Conservation (phyloP, 2,113 vertebrate species). For the Trachemys scripta region DNA sequence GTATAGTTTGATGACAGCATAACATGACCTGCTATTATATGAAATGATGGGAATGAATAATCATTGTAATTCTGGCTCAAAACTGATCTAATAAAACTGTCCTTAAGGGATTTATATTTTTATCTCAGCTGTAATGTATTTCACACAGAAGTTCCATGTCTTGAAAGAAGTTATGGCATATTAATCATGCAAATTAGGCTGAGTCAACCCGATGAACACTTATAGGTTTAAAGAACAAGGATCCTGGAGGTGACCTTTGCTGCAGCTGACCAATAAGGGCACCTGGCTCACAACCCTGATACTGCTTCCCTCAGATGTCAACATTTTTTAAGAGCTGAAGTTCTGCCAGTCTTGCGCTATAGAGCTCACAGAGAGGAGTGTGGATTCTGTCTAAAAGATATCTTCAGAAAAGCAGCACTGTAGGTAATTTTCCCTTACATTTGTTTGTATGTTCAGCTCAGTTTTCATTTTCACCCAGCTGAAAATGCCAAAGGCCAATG, state of each 20-base stretch:
- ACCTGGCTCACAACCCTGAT: background rate
- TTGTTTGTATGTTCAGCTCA: background rate
- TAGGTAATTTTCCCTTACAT: background rate
- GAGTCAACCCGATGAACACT: background rate
- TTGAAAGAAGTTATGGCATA: background rate
- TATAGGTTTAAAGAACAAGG: background rate
- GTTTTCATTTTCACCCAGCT: background rate
- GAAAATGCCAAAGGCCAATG: background rate
- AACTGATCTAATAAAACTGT: background rate
- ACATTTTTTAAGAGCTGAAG: background rate
- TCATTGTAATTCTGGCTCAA: background rate
- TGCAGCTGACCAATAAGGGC: background rate
- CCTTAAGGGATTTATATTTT: slow-evolving; percentile 5
- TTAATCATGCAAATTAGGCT: background rate
- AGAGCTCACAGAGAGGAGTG: rapidly evolving
- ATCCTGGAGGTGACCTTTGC: background rate
- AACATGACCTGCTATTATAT: background rate
- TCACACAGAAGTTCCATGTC: background rate
- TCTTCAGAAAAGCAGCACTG: background rate
- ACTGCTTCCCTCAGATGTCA: rapidly evolving
- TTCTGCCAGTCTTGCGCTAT: background rate
- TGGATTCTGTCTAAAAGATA: background rate
- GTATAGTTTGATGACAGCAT: background rate
- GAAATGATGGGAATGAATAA: background rate
- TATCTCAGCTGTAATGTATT: rapidly evolving